Percentiles rank a stretch among this genome's conserved stretches.
These are phyloP conservation scores for Mya arenaria DNA, from an alignment of 1,140 invertebrate species.

Conservation along the genomic window DNA sequence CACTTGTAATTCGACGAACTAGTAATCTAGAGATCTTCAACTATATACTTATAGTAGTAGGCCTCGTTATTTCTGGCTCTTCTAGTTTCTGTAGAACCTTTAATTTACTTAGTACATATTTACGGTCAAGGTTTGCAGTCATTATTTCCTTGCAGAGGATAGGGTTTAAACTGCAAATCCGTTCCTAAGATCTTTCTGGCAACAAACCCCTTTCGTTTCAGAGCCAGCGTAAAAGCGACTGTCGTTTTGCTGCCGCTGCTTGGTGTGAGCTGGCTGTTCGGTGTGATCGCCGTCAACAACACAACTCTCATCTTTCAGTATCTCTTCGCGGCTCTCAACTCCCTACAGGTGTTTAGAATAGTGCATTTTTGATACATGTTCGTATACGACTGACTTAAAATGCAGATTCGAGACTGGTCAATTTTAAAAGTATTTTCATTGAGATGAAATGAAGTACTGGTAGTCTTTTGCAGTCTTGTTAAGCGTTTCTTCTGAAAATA, in stretches of 20 bases:
- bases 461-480: background rate
- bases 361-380: background rate
- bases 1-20: background rate
- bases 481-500: background rate
- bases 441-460: background rate
- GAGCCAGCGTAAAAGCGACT: conserved; percentile 61
- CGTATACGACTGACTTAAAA: background rate
- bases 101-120: background rate
- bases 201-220: conserved; percentile 43
- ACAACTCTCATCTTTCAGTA: conserved; percentile 81
- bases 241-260: conserved; percentile 74
- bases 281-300: conserved; percentile 81
- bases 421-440: background rate
- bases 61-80: background rate
- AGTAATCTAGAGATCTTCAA: background rate
- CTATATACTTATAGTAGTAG: background rate
- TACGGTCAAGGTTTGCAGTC: background rate
- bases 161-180: background rate
- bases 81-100: background rate
- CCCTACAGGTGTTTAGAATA: conserved; percentile 69
- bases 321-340: conserved; percentile 82
- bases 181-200: no score
- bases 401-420: background rate
- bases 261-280: conserved; percentile 83
- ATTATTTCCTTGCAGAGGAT: background rate